Percentiles rank a stretch among this genome's conserved stretches.
Conservation (phyloP, 2,797 vertebrate genomes). For the Triplophysa bombifrons region DNA sequence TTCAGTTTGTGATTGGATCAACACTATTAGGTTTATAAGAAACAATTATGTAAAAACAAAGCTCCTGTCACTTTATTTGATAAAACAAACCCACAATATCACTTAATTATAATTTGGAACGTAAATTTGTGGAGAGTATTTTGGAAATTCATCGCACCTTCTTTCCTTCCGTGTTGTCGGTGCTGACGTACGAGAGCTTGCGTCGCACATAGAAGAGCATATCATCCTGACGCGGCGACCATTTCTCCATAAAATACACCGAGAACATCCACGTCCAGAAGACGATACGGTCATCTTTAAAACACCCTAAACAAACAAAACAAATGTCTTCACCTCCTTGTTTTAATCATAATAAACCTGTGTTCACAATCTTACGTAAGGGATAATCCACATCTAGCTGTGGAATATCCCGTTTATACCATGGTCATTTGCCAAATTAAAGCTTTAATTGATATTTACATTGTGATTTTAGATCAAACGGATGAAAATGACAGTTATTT, state of each 20-base stretch:
- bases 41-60: too few species aligned
- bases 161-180: conserved; percentile 79
- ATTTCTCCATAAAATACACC: conserved; percentile 97
- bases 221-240: conserved; percentile 90
- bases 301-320: conserved; percentile 79
- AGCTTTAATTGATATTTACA: too few species aligned
- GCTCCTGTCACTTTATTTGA: background rate
- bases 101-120: too few species aligned
- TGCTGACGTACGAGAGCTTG: conserved; percentile 78
- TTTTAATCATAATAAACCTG: background rate
- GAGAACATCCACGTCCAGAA: conserved; percentile 99
- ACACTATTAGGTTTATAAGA: too few species aligned
- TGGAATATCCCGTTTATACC: too few species aligned
- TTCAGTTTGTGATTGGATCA: too few species aligned
- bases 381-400: too few species aligned
- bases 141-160: conserved; percentile 74
- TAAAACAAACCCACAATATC: background rate
- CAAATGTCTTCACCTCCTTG: background rate
- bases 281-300: conserved; percentile 96
- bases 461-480: too few species aligned
- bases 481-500: too few species aligned
- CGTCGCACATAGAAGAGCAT: conserved; percentile 97
- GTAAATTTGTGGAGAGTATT: too few species aligned
- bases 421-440: too few species aligned
- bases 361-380: too few species aligned